Percentiles rank a stretch among this genome's conserved stretches.
These are phyloP conservation scores for Herpailurus yagouaroundi DNA, from an alignment of 2,113 vertebrate genomes.

Conservation along the genomic window DNA sequence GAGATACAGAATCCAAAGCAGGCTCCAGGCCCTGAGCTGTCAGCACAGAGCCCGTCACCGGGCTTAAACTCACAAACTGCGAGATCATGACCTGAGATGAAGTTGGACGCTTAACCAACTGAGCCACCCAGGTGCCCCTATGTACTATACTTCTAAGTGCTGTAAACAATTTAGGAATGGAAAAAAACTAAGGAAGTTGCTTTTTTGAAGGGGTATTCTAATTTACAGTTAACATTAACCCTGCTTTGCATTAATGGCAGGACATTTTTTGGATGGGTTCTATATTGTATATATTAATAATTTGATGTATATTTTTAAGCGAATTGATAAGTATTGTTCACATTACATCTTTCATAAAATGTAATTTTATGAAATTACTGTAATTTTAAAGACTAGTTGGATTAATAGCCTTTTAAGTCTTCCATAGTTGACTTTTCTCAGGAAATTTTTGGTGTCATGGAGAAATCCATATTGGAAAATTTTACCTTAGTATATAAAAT, in stretches of 20 bases:
- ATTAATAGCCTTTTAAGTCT: neutral
- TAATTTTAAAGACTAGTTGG: neutral
- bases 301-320: neutral
- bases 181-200: neutral
- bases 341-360: neutral
- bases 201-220: neutral
- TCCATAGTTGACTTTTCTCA: neutral
- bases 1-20: too few relatives aligned
- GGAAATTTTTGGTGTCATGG: neutral
- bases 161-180: neutral
- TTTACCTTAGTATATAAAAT: neutral
- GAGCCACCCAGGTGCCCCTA: too few relatives aligned
- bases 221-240: neutral
- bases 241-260: neutral
- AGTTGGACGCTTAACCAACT: too few relatives aligned
- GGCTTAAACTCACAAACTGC: too few relatives aligned
- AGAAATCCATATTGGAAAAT: constrained; percentile 20
- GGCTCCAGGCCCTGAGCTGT: too few relatives aligned
- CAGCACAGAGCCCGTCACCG: too few relatives aligned
- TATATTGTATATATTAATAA: neutral
- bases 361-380: neutral
- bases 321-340: neutral
- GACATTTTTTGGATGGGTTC: neutral
- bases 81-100: too few relatives aligned
- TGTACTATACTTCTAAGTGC: neutral